Conservation (phyloP, 1,140 invertebrate genomes). For the Eriocheir sinensis region DNA sequence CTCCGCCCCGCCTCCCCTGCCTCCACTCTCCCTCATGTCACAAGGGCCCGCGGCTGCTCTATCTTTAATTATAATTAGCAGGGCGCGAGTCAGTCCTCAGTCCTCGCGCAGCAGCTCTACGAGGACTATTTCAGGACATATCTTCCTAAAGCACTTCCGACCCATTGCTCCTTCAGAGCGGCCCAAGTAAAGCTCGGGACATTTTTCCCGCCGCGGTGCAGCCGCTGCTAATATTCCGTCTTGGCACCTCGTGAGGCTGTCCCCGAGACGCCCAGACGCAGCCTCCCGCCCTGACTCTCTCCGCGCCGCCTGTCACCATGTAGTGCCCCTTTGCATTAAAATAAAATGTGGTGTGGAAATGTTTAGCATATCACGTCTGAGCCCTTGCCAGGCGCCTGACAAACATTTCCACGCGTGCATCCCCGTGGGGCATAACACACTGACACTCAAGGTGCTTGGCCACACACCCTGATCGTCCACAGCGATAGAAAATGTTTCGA, state of each 20-base stretch:
- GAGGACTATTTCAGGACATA: not conserved
- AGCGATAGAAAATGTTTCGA: too few species aligned
- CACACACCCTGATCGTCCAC: too few species aligned
- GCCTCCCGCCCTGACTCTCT: not conserved
- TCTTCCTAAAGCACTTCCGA: not conserved
- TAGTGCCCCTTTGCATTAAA: not conserved
- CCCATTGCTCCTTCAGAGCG: constrained; percentile 11
- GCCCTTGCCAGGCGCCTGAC: not conserved
- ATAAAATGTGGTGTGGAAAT: not conserved
- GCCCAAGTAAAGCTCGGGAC: not conserved
- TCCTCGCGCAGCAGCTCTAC: too few species aligned
- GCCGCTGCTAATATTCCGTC: constrained; percentile 9
- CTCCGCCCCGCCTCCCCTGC: too few species aligned
- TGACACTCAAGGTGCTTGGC: too few species aligned
- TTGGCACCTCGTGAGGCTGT: not conserved
- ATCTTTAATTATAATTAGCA: not conserved
- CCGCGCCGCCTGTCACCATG: not conserved
- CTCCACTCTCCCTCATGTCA: too few species aligned
- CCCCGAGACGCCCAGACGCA: not conserved
- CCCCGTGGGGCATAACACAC: not conserved
- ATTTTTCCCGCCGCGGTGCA: not conserved
- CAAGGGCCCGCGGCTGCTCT: not conserved
- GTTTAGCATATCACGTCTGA: not conserved
- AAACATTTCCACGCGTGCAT: not conserved
- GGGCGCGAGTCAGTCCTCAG: not conserved